phyloP scores from a whole-genome alignment of 2,797 vertebrate genomes.

The Podarcis lilfordi region DNA sequence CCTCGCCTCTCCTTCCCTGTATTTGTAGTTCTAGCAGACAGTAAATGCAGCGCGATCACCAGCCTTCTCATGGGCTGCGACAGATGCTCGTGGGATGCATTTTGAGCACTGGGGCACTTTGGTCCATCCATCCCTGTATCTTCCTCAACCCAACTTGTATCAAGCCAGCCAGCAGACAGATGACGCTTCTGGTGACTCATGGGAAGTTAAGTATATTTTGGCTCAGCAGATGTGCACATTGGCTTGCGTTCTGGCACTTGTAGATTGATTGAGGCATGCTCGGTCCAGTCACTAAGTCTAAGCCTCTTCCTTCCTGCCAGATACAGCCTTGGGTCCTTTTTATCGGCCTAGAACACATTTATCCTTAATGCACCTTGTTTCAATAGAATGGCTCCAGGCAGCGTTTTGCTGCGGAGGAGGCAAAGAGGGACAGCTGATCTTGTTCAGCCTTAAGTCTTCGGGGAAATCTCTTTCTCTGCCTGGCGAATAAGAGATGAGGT shows the following conservation, averaged over 20 bases:
- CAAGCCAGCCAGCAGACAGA: constrained; percentile 32
- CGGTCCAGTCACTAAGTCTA: neutral
- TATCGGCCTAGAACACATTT: constrained; percentile 37
- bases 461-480: constrained; percentile 19
- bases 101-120: neutral
- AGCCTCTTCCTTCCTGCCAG: neutral
- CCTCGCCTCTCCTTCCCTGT: no score
- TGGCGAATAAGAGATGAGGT: constrained; percentile 33
- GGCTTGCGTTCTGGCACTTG: constrained; percentile 24
- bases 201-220: constrained; percentile 24
- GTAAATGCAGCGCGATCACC: neutral
- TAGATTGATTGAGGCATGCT: neutral
- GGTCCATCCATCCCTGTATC: neutral
- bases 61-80: neutral
- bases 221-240: constrained; percentile 21
- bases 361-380: constrained; percentile 9
- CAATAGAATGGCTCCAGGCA: constrained; percentile 6
- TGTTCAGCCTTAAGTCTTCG: constrained; percentile 31
- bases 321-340: constrained; percentile 4
- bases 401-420: neutral
- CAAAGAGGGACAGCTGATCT: constrained; percentile 27
- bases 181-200: constrained; percentile 4
- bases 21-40: neutral
- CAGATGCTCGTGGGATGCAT: neutral
- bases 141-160: neutral